phyloP scores from a whole-genome alignment of 1,140 invertebrate species.

The Cherax quadricarinatus region DNA sequence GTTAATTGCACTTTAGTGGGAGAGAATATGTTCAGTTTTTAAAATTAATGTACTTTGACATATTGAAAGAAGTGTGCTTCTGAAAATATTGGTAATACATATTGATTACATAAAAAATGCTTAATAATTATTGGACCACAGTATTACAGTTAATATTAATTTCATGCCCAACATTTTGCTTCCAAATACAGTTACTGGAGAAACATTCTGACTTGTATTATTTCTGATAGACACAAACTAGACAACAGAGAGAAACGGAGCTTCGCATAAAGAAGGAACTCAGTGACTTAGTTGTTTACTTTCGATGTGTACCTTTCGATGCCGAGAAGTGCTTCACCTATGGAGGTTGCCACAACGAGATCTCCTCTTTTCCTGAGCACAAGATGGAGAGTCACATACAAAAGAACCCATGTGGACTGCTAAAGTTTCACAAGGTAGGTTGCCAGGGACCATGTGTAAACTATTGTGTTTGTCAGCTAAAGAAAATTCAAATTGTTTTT shows the following conservation, averaged over 20 bases:
- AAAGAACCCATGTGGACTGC: conserved; percentile 32
- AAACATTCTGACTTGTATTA: too few species aligned
- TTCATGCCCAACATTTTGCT: too few species aligned
- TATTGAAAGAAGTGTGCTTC: too few species aligned
- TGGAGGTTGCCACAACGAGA: conserved; percentile 90
- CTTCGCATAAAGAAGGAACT: conserved; percentile 96
- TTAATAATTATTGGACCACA: too few species aligned
- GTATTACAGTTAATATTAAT: too few species aligned
- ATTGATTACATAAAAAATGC: too few species aligned
- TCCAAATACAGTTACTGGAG: too few species aligned
- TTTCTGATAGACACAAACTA: conserved; percentile 79
- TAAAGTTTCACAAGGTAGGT: conserved; percentile 62
- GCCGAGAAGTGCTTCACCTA: conserved; percentile 77
- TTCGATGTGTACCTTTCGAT: conserved; percentile 90
- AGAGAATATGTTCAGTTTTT: too few species aligned
- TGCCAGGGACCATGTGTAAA: neutral
- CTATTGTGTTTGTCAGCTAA: neutral
- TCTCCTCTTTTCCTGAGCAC: conserved; percentile 97
- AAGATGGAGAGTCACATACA: conserved; percentile 87
- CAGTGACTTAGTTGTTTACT: conserved; percentile 97
- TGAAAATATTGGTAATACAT: too few species aligned
- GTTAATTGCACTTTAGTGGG: too few species aligned
- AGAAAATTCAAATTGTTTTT: neutral
- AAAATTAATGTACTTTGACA: too few species aligned
- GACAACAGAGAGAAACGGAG: conserved; percentile 88